Conservation (phyloP, 2,797 vertebrate species). For the Ispidina lecontei region DNA sequence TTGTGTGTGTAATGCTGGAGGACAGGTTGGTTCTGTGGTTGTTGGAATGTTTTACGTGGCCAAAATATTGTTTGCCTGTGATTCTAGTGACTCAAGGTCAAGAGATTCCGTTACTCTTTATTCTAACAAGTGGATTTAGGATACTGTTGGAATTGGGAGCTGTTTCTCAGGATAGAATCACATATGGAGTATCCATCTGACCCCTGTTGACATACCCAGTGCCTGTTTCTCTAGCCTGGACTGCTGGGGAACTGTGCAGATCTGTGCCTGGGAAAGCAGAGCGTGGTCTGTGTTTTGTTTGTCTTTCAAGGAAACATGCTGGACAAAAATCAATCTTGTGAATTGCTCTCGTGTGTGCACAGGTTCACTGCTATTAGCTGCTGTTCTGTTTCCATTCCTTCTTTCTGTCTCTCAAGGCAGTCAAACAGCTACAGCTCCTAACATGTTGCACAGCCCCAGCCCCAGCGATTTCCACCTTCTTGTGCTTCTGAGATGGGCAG, state of each 20-base stretch:
- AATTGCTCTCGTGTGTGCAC: accelerated
- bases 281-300: neutral
- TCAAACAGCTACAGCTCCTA: neutral
- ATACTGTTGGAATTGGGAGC: neutral
- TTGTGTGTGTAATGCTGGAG: neutral
- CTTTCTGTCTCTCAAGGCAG: neutral
- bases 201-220: neutral
- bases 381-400: neutral
- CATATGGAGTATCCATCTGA: accelerated
- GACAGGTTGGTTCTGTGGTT: neutral
- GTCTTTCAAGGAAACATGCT: neutral
- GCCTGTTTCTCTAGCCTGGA: accelerated
- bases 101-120: neutral
- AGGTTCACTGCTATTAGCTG: neutral
- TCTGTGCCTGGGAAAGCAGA: neutral
- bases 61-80: neutral
- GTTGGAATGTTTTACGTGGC: neutral
- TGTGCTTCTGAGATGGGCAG: neutral
- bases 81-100: neutral
- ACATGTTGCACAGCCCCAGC: neutral
- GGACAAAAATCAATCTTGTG: neutral
- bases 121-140: neutral
- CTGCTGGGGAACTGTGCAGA: neutral
- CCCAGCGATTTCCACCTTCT: neutral
- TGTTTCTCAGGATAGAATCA: neutral